Base-by-base conservation (phyloP, 2,113 vertebrate genomes). In the Actenoides lindsayi region DNA sequence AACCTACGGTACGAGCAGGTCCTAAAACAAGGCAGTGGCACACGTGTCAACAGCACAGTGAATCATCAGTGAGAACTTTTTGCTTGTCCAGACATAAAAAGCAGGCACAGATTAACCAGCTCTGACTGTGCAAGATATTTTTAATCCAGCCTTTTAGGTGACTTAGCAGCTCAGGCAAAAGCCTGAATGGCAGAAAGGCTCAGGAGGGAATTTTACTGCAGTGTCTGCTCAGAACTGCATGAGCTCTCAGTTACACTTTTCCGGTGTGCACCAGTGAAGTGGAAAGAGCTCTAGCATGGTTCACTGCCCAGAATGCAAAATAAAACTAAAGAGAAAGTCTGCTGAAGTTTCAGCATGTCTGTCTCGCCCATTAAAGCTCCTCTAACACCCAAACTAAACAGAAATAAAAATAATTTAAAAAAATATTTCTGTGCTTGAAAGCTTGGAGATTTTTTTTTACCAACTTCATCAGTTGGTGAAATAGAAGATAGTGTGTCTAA, bases 301-400 rank as follows among this genome's bases (percentile, higher is more conserved):
- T 96, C 93, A 82, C 5, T 87, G 79, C 60, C 62, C 73, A 92
- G 73, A 90, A 97, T n/a, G 56, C 60, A 96, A 97, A 97, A 95
- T 77, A 95, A 93, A 97, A 81, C 64, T 56, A 35, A 91, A 95
- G 50, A 89, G 71, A 92, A 96, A 96, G 86, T 50, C 71, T 95
- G 60, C 42, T 87, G 51, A 82, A 89, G 46, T 57, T 70, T 42
- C 71, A 87, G 65, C 19, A 19, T 14, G 13, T 56, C 57, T 73
- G 37, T 48, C 76, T 81, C 35, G 27, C 37, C 41, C 63, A 63
- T 41, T 79, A 81, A 74, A 33, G n/a, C 10, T 91, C 50, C 65
- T n/a, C 7, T 35, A 84, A 75, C 23, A 74, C 16, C 28, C 6
- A 9, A 54, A 53, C 10, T 51, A 57, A 57, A 19, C 17, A 39